These are phyloP conservation scores for Phodopus roborovskii DNA, from an alignment of 2,113 vertebrate species.

Conservation along the genomic window DNA sequence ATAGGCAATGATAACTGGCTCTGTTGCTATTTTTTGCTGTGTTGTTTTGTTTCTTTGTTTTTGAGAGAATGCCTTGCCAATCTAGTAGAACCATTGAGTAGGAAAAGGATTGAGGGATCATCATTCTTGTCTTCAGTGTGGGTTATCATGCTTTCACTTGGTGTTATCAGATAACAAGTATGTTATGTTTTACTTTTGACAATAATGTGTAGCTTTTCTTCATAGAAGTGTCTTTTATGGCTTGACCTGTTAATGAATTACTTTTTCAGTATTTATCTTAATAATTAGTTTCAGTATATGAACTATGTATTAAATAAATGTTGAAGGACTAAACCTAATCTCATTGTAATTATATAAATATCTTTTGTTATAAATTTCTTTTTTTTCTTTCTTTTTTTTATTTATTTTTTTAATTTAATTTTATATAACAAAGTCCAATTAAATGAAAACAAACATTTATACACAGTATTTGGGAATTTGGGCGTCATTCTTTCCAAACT, in stretches of 20 bases:
- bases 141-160: neutral
- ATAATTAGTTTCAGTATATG: neutral
- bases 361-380: neutral
- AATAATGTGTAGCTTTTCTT: neutral
- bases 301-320: neutral
- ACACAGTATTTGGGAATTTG: too few species aligned
- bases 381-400: too few species aligned
- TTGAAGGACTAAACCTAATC: neutral
- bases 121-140: neutral
- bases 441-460: too few species aligned
- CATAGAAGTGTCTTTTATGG: neutral
- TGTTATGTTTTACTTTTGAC: neutral
- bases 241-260: neutral
- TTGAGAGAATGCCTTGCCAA: neutral
- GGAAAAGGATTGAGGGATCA: neutral
- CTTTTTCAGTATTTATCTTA: conserved; percentile 33
- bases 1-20: neutral
- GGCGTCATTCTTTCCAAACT: too few species aligned
- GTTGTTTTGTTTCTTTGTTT: neutral
- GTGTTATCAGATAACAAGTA: neutral
- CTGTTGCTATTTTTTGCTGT: neutral
- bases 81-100: neutral
- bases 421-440: too few species aligned
- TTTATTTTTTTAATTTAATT: too few species aligned
- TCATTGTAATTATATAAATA: neutral